Evolutionary conservation across 2,113 vertebrate species (phyloP), one percentile per base, ranked within the genome.

Genomic region (Pteruthius melanotis): DNA sequence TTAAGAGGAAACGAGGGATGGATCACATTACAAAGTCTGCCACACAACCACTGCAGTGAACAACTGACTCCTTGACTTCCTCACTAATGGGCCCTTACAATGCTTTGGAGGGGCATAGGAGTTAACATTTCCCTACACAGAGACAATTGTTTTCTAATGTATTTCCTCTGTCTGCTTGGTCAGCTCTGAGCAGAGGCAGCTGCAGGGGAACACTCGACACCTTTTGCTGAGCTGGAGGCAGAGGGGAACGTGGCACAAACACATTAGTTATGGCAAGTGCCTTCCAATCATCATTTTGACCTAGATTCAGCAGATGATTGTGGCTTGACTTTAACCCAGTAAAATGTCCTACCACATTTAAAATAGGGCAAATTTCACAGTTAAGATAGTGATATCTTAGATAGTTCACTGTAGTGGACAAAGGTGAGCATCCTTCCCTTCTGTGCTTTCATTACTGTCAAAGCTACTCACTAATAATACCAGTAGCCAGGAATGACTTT

Each of bases 41-140:
- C 66, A 59, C 23, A 64, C 56, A 79, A 57, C 37, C 42, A 74
- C 35, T 53, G 8, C 39, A 70, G 31, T 22, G n/a, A 87, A 87
- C 53, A 91, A 66, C 33, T 21, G 89, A 88, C 68, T 93, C 95
- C 86, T 89, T 91, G 52, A 59, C 77, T 95, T 94, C 87, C 95
- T 96, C 69, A n/a, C 77, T 96, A 96, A 96, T 87, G 77, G 83
- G 28, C 89, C 85, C 70, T 96, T 90, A 83, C 13, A 69, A 28
- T 9, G 12, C 68, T 93, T 93, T 86, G 74, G 84, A 92, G 61
- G 76, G 57, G 57, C 45, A 59, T 15, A 83, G 53, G 72, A 90
- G 57, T 96, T 95, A 94, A 95, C 42, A 59, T 66, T 89, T 95
- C 40, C 40, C 45, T 72, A 76, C 74, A 71, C 13, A 39, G 2